These are phyloP conservation scores for Strigops habroptila DNA, from an alignment of 2,113 vertebrate species.

Conservation along the genomic window DNA sequence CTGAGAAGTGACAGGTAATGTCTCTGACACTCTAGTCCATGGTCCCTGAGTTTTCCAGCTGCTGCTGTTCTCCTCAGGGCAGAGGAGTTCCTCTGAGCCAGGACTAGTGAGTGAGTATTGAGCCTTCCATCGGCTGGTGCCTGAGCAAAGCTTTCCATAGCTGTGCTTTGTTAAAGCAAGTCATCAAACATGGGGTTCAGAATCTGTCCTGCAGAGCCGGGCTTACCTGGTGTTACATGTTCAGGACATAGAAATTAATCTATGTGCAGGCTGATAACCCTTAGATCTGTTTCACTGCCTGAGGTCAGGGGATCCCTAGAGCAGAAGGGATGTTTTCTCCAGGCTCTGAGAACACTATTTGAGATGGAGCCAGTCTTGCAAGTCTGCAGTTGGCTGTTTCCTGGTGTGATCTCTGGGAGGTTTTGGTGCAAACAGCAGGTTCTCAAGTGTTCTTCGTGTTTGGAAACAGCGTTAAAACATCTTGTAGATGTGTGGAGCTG, in stretches of 20 bases:
- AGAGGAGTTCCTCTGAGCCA: background rate
- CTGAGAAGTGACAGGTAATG: background rate
- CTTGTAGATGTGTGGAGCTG: background rate
- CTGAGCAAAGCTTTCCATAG: background rate
- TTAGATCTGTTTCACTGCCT: background rate
- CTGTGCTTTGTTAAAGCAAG: background rate
- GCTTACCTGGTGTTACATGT: background rate
- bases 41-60: background rate
- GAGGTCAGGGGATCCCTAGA: background rate
- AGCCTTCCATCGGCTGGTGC: background rate
- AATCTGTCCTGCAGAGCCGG: background rate
- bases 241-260: background rate
- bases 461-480: background rate
- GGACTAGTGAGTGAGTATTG: background rate
- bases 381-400: background rate
- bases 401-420: background rate
- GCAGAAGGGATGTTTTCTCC: background rate
- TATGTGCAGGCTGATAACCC: background rate
- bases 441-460: background rate
- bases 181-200: background rate
- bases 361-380: background rate
- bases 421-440: background rate
- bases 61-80: background rate
- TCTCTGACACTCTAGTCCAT: background rate
- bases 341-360: background rate